Evolutionary conservation across 2,888 invertebrate genomes (phyloP).

Genomic region (Scaptomyza flava): DNA sequence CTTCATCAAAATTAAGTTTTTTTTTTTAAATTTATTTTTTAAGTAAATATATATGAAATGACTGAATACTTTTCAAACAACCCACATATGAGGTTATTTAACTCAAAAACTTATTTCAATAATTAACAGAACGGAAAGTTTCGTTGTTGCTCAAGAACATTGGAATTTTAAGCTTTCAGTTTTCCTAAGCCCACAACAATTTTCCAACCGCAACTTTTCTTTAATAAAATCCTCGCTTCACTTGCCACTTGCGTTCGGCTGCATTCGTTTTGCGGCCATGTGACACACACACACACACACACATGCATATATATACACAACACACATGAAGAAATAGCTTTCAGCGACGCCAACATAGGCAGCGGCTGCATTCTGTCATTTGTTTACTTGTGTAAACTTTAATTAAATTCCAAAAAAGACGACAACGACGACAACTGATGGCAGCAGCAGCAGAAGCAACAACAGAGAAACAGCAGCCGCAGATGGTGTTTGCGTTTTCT

Average conservation of each 20-base stretch:
- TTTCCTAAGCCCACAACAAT: constrained; percentile 37
- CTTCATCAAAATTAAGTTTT: too few species aligned
- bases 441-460: constrained; percentile 44
- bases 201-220: constrained; percentile 61
- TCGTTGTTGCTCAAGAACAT: constrained; percentile 28
- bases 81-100: constrained; percentile 3
- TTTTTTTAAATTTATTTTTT: too few species aligned
- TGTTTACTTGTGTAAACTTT: constrained; percentile 79
- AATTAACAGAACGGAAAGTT: constrained; percentile 51
- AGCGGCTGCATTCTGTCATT: constrained; percentile 74
- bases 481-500: constrained; percentile 47
- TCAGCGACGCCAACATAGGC: constrained; percentile 36
- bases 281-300: constrained; percentile 38
- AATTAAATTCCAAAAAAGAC: constrained; percentile 78
- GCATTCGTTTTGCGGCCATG: constrained; percentile 67
- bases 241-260: constrained; percentile 49
- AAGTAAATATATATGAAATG: background rate
- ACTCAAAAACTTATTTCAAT: constrained; percentile 46
- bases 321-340: constrained; percentile 22
- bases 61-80: background rate
- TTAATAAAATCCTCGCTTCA: constrained; percentile 66
- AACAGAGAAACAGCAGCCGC: constrained; percentile 27
- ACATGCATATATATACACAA: constrained; percentile 15
- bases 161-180: constrained; percentile 31
- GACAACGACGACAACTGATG: constrained; percentile 64